phyloP scores from a whole-genome alignment of 2,888 invertebrate genomes.

The Agonopterix alstromeriana region DNA sequence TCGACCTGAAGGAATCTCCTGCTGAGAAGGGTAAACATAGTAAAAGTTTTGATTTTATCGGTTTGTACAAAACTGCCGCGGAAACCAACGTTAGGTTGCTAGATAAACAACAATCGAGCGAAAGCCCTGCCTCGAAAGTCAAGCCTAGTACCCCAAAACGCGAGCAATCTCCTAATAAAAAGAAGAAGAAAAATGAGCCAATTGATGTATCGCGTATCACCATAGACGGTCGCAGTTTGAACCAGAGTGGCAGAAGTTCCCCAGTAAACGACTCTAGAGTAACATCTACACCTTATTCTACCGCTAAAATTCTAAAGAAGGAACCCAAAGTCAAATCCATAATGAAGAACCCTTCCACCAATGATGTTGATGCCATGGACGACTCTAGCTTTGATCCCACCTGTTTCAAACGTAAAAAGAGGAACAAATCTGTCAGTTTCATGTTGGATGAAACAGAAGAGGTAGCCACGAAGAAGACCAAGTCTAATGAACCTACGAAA shows the following conservation, averaged over 20 bases:
- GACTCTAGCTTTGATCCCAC: conserved; percentile 13
- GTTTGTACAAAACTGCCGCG: conserved; percentile 41
- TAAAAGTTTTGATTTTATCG: conserved; percentile 44
- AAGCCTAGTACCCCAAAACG: conserved; percentile 19
- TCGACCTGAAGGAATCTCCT: conserved; percentile 22
- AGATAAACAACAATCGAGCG: conserved; percentile 21
- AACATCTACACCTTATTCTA: conserved; percentile 36
- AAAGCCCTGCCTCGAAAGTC: conserved; percentile 11
- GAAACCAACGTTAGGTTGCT: conserved; percentile 30
- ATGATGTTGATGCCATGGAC: conserved; percentile 25
- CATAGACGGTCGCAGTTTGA: conserved; percentile 30
- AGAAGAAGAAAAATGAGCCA: conserved; percentile 25
- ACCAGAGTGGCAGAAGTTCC: conserved; percentile 6
- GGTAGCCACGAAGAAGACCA: conserved; percentile 44
- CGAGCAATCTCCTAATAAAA: conserved; percentile 28
- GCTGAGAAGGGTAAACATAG: conserved; percentile 23
- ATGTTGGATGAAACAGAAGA: conserved; percentile 53
- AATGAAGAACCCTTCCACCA: conserved; percentile 32
- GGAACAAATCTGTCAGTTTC: conserved; percentile 64
- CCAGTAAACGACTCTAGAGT: conserved; percentile 20
- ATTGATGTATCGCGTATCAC: conserved; percentile 29
- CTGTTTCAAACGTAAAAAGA: conserved; percentile 44
- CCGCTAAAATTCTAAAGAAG: conserved; percentile 12
- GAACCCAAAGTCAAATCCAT: conserved; percentile 40
- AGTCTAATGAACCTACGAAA: conserved; percentile 35